Evolutionary conservation across 2,113 vertebrate genomes (phyloP), one percentile per base, ranked within the genome.

Genomic region (Grallaria varia): DNA sequence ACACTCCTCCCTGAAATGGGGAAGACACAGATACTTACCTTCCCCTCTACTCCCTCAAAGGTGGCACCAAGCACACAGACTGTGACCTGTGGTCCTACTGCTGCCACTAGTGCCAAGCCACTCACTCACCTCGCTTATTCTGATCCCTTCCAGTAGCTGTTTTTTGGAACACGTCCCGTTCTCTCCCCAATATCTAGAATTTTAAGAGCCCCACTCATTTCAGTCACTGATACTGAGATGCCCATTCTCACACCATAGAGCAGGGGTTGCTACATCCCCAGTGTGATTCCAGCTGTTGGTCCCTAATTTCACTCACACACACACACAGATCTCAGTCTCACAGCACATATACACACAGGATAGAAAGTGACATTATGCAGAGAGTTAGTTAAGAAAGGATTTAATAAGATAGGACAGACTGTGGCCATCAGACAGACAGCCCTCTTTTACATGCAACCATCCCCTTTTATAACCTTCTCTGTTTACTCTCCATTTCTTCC

Each of bases 101-200:
- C 28, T 62, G 53, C 10, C 4, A 3, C 59, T 12, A 11, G 15
- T 2, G 2, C 28, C 10, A 25, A 68, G 13, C 5, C 18, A 4
- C 22, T 68, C 37, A 39, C n/a, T 64, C 5, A 1, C 4, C 8
- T 68, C 28, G 52, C 8, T 76, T 28, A 49, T 23, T 69, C 27
- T 69, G 5, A 10, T 20, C 12, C 7, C 20, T 33, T 12, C 33
- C 24, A 52, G 40, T 7, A 60, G 21, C 15, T 76, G 33, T 0
- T 25, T 81, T 66, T 33, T 3, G 39, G 39, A 33, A 37, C 33
- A 71, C 6, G 56, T 15, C 6, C 6, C 8, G 2, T 50, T 67
- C 3, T 13, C 4, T 9, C n/a, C 12, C 4, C 30, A n/a, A 1
- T 33, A 4, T 11, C 9, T 27, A 45, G 11, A 44, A 10, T 17